Evolutionary conservation across 1,140 invertebrate species (phyloP), one percentile per base, ranked within the genome.

Genomic region (Cardiocondyla obscurior): DNA sequence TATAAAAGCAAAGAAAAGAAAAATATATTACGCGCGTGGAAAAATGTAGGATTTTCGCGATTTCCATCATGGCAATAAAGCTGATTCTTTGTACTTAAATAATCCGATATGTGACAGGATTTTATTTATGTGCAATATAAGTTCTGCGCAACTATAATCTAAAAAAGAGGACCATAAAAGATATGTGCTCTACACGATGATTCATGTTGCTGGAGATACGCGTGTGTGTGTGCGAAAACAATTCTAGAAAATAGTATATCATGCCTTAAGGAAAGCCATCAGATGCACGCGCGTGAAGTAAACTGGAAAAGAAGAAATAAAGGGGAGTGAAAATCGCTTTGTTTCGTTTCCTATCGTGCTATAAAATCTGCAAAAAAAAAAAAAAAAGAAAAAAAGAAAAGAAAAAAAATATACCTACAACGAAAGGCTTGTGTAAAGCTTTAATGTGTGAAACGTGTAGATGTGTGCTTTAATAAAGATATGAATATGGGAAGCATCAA

Each of bases 211-310:
- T 16, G 49, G 8, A 36, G 19, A 28, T 0, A n/a, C 19, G 30
- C 7, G n/a, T 44, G 12, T 25, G 19, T 62, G 3, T 16, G 30
- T 14, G n/a, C 19, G 72, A 22, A 76, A 62, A 62, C 57, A 62
- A 76, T 76, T 46, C 39, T 22, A 33, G 72, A 76, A 49, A 64
- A 62, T 49, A 64, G 57, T 76, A 46, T 49, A 64, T 64, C 57
- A 76, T 64, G 28, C 36, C 39, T 64, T 46, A 39, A 76, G 28
- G 12, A 22, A 46, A 64, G 28, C 72, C 14, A 76, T 76, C 72
- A 76, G 42, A 76, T 76, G 19, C 72, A 64, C n/a, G 57, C 12
- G 57, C 33, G 14, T 28, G 8, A 4, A 25, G 22, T 8, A 62
- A 76, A 14, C 16, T 22, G 28, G 28, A 64, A 60, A 76, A 46